Conservation (phyloP, 2,113 vertebrate genomes). For the Dipodomys merriami region DNA sequence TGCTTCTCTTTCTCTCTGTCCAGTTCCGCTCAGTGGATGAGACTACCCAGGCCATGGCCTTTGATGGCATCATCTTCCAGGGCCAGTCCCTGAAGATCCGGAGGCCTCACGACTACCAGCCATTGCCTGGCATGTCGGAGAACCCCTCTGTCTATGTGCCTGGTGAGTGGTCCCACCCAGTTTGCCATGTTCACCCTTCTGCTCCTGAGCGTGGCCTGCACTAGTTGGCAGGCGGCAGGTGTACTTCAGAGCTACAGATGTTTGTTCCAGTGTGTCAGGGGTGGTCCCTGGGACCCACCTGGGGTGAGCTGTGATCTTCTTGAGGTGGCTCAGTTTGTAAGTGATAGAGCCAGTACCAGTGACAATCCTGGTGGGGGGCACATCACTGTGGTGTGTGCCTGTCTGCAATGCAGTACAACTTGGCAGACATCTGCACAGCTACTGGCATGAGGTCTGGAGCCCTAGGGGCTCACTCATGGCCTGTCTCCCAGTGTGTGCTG, state of each 20-base stretch:
- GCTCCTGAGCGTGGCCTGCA: too few relatives aligned
- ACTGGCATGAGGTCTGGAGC: too few relatives aligned
- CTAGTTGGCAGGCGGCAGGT: neutral
- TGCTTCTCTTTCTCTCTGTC: fast-evolving
- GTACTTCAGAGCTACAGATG: neutral
- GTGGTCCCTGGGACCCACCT: neutral
- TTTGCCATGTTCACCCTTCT: neutral
- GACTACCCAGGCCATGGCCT: conserved; percentile 96
- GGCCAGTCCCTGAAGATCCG: conserved; percentile 96
- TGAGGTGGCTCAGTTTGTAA: fast-evolving
- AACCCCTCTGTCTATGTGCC: conserved; percentile 96
- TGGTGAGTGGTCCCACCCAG: conserved; percentile 82
- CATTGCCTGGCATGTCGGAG: conserved; percentile 95
- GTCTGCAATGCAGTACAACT: too few relatives aligned
- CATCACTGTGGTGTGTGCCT: fast-evolving
- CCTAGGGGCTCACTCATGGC: neutral
- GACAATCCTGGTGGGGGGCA: too few relatives aligned
- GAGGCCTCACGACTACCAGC: conserved; percentile 95
- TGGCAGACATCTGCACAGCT: too few relatives aligned
- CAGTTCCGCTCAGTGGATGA: conserved; percentile 96
- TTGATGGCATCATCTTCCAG: conserved; percentile 96
- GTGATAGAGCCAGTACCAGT: neutral
- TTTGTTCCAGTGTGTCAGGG: neutral
- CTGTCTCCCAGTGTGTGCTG: neutral
- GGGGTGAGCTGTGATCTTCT: neutral